Percentiles rank a stretch among this genome's conserved stretches.
Conservation (phyloP, 2,113 vertebrate genomes). For the Paratilapia polleni region DNA sequence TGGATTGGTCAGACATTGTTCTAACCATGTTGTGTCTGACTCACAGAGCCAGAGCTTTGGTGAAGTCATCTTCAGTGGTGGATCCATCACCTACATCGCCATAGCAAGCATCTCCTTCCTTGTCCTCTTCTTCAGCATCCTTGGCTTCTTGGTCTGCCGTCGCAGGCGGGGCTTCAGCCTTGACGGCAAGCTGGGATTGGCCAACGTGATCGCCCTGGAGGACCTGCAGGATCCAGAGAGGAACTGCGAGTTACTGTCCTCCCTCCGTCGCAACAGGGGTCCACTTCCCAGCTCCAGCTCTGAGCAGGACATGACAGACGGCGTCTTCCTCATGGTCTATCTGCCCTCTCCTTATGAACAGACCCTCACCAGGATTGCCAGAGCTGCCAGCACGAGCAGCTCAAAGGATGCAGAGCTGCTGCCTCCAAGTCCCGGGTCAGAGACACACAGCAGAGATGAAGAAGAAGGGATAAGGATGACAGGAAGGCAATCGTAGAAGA, state of each 20-base stretch:
- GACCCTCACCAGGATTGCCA: constrained; percentile 81
- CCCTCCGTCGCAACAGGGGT: constrained; percentile 45
- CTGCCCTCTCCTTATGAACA: constrained; percentile 87
- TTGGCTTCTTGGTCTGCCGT: constrained; percentile 54
- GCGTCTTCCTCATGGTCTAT: constrained; percentile 76
- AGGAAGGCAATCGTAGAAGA: neutral
- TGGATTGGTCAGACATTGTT: neutral
- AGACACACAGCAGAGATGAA: neutral
- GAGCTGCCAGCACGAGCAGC: constrained; percentile 75
- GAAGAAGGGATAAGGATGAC: neutral
- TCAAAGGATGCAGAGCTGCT: constrained; percentile 58
- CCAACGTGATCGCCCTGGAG: constrained; percentile 84
- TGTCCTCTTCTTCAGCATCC: constrained; percentile 50
- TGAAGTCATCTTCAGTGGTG: constrained; percentile 33
- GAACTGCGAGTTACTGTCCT: constrained; percentile 73
- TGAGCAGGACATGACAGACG: constrained; percentile 68
- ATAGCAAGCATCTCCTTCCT: constrained; percentile 60
- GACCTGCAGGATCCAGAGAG: constrained; percentile 74
- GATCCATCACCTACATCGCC: constrained; percentile 39
- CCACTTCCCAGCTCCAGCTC: constrained; percentile 53
- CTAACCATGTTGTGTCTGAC: neutral
- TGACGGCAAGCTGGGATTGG: constrained; percentile 56
- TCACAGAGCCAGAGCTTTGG: constrained; percentile 55
- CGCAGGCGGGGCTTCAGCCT: constrained; percentile 65
- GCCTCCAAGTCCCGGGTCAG: constrained; percentile 44